Evolutionary conservation across 2,113 vertebrate species (phyloP).

Genomic region (Bombycilla garrulus): DNA sequence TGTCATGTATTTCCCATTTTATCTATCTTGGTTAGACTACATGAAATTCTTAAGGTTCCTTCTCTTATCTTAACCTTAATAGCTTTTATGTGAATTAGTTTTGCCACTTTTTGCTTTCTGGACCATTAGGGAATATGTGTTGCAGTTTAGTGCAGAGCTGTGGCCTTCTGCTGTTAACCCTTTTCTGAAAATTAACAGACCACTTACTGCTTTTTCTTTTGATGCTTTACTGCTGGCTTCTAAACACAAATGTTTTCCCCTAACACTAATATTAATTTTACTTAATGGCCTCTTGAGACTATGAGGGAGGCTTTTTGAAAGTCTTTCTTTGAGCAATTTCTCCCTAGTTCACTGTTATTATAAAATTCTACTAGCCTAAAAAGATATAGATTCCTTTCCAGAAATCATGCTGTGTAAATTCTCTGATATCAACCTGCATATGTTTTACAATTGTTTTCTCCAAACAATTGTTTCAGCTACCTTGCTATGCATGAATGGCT

Average conservation of each 20-base stretch:
- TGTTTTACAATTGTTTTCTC: not conserved
- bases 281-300: not conserved
- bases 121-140: not conserved
- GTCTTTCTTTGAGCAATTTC: not conserved
- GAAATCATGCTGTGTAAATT: not conserved
- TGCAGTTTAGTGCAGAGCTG: not conserved
- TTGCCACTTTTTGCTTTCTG: not conserved
- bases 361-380: not conserved
- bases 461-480: not conserved
- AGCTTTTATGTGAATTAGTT: not conserved
- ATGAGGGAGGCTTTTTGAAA: not conserved
- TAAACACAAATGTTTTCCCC: not conserved
- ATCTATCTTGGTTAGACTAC: not conserved
- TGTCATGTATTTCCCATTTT: not conserved
- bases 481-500: not conserved
- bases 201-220: not conserved
- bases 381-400: not conserved
- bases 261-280: not conserved
- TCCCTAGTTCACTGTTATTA: not conserved
- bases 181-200: not conserved
- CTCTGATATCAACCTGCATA: not conserved
- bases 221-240: not conserved
- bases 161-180: not conserved
- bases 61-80: not conserved
- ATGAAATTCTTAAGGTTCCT: not conserved